Percentiles rank a stretch among this genome's conserved stretches.
Evolutionary conservation across 2,888 invertebrate genomes (phyloP).

Genomic region (Drosophila peninsularis): DNA sequence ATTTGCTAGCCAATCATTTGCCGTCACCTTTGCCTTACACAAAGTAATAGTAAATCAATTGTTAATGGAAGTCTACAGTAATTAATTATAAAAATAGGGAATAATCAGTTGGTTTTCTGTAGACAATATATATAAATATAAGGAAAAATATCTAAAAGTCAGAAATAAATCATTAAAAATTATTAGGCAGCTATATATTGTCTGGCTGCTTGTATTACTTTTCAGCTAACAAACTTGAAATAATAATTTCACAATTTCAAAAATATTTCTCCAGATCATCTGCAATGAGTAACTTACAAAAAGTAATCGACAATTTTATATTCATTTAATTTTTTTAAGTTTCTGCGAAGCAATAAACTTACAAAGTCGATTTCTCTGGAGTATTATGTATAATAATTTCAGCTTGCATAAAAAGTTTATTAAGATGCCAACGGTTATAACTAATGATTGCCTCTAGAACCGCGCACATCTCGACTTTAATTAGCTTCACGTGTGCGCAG

Average conservation of each 20-base stretch:
- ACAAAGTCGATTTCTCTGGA: constrained; percentile 10
- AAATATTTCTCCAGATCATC: not conserved
- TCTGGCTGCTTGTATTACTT: not conserved
- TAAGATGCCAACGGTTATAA: constrained; percentile 5
- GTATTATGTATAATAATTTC: constrained; percentile 13
- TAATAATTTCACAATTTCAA: not conserved
- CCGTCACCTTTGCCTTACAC: not conserved
- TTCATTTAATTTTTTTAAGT: constrained; percentile 10
- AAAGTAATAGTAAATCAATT: constrained; percentile 1
- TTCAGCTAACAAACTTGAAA: not conserved
- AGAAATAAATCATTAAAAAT: constrained; percentile 21
- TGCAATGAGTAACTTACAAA: constrained; percentile 2
- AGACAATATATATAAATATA: not conserved
- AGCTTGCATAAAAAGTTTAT: constrained; percentile 14
- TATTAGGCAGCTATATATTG: constrained; percentile 19
- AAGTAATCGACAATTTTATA: not conserved
- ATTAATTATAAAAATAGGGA: not conserved
- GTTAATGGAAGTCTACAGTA: not conserved
- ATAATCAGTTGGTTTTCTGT: not conserved
- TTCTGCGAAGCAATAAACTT: constrained; percentile 11
- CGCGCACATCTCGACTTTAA: constrained; percentile 24
- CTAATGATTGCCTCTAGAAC: constrained; percentile 26
- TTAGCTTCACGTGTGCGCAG: constrained; percentile 46
- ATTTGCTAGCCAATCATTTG: not conserved
- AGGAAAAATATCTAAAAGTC: constrained; percentile 3